Conservation (phyloP, 2,888 invertebrate species). For the Lydus trimaculatus region DNA sequence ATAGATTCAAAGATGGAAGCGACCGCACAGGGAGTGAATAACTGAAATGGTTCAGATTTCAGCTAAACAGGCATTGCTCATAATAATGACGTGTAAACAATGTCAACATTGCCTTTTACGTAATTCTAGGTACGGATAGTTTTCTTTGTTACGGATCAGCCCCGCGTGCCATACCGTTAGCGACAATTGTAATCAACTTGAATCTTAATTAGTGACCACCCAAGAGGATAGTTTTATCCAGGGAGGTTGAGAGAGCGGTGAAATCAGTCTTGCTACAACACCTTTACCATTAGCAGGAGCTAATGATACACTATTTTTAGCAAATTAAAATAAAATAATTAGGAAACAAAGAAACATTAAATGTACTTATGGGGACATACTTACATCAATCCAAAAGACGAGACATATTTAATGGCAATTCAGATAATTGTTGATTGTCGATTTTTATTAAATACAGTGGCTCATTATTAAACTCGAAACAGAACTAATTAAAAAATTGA, state of each 20-base stretch:
- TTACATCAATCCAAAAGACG: background rate
- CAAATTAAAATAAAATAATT: constrained; percentile 36
- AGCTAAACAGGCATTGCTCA: constrained; percentile 55
- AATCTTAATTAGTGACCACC: constrained; percentile 64
- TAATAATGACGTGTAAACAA: constrained; percentile 58
- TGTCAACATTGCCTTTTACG: constrained; percentile 59
- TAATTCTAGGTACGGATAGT: constrained; percentile 58
- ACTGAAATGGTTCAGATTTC: constrained; percentile 61
- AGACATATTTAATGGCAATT: no score
- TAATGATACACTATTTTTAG: constrained; percentile 60
- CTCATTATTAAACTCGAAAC: background rate
- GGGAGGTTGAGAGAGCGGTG: constrained; percentile 48
- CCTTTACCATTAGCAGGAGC: constrained; percentile 60
- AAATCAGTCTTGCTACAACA: constrained; percentile 58
- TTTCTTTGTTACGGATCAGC: constrained; percentile 55
- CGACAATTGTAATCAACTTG: constrained; percentile 63
- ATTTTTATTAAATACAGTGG: constrained; percentile 3
- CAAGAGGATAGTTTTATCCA: constrained; percentile 59
- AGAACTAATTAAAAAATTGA: constrained; percentile 13
- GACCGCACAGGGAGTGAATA: constrained; percentile 59
- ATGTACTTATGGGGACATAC: no score
- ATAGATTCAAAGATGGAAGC: constrained; percentile 52
- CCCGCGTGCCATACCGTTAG: constrained; percentile 61
- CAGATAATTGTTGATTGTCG: background rate
- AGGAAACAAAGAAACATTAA: background rate